Evolutionary conservation across 2,888 invertebrate genomes (phyloP).

Genomic region (Acleris sparsana): DNA sequence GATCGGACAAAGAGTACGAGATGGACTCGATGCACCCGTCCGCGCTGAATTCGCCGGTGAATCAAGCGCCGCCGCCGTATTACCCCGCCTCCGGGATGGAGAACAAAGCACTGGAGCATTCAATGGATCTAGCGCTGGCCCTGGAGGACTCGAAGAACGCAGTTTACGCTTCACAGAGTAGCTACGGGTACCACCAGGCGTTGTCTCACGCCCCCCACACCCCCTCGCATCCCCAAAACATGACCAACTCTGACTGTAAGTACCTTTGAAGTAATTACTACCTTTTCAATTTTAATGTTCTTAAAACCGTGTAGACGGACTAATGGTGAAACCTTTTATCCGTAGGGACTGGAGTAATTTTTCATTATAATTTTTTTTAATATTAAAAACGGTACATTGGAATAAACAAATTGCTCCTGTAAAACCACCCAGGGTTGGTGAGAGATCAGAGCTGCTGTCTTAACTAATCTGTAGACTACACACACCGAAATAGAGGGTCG

Average conservation of each 20-base stretch:
- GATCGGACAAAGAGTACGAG: slow-evolving; percentile 92
- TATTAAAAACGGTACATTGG: too few species aligned
- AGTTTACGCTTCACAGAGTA: slow-evolving; percentile 92
- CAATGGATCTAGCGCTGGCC: slow-evolving; percentile 91
- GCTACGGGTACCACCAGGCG: slow-evolving; percentile 92
- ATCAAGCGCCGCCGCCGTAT: slow-evolving; percentile 94
- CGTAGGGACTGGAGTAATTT: too few species aligned
- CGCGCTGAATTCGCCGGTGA: slow-evolving; percentile 90
- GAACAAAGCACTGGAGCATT: slow-evolving; percentile 95
- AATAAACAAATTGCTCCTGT: too few species aligned
- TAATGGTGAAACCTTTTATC: too few species aligned
- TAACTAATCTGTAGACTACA: too few species aligned
- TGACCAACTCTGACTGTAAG: slow-evolving; percentile 92
- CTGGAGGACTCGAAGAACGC: slow-evolving; percentile 94
- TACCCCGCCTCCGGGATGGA: slow-evolving; percentile 94
- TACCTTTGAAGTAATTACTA: slow-evolving; percentile 44
- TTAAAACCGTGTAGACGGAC: too few species aligned
- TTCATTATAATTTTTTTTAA: too few species aligned
- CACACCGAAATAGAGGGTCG: too few species aligned
- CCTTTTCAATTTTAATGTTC: too few species aligned
- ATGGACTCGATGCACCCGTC: slow-evolving; percentile 94
- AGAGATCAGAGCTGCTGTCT: too few species aligned
- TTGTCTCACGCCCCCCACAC: slow-evolving; percentile 66
- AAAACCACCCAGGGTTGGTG: too few species aligned
- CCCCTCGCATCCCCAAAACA: slow-evolving; percentile 84